Base-by-base conservation (phyloP, 2,797 vertebrate genomes). In the Aphelocoma californica region DNA sequence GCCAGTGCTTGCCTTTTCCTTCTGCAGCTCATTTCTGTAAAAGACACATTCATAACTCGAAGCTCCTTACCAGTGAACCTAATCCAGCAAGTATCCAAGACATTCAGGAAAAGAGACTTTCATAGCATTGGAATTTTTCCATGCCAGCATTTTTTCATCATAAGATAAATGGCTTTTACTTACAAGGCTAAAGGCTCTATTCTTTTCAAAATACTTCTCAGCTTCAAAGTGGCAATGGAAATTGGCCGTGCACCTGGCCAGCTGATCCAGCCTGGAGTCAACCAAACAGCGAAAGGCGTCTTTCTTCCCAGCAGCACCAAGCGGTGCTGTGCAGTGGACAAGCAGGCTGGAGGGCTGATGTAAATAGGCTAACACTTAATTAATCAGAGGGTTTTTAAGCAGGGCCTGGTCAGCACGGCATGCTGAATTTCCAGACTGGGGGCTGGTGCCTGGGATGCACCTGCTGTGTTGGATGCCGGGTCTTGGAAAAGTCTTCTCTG, bases 91-190 rank as follows among this genome's bases (percentile, higher is more conserved):
- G 78, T 91, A 92, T 89, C 77, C 90, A 90, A 96, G 97, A 96
- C 90, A 67, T 81, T 94, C 93, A 80, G 93, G 95, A 86, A 72
- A 91, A 90, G 95, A 95, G 89, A 96, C 88, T 93, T 91, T 89
- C 92, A 96, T 90, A 94, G 85, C 87, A 48, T 50, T 71, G 79
- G 96, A 96, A 94, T 97, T 96, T 97, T 97, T 94, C 96, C 96
- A 96, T 69, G 60, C 96, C 88, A 91, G 93, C 72, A 90, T 79
- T 93, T 94, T 96, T 96, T 94, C 92, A 97, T 93, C 90, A 91
- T 90, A 87, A 96, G 94, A 98, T 96, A 97, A 97, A 97, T 96
- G 90, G 53, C 88, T 96, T 97, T 98, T 95, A 97, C 95, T 97
- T 94, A 74, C n/a, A 72, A 72, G 78, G 95, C 94, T 94, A 95